Evolutionary conservation across 1,140 invertebrate genomes (phyloP).

Genomic region (Drosophila watanabei): DNA sequence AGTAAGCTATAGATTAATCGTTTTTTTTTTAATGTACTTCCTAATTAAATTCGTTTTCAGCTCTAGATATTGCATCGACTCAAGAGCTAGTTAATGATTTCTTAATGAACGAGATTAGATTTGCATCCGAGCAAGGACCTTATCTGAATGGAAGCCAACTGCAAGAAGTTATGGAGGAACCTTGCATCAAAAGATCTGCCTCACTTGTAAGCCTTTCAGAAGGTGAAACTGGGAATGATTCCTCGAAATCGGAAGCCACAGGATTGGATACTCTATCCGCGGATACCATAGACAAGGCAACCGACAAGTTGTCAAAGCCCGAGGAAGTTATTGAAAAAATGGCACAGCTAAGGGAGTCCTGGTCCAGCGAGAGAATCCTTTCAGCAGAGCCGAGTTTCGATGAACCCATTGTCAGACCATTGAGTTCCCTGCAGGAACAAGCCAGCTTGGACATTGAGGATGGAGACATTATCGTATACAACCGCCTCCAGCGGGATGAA

Average conservation of each 20-base stretch:
- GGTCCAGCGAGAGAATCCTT: conserved; percentile 25
- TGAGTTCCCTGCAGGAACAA: conserved; percentile 61
- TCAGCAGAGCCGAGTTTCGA: conserved; percentile 45
- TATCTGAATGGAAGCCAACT: conserved; percentile 2
- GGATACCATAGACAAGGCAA: conserved; percentile 57
- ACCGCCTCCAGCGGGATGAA: conserved; percentile 59
- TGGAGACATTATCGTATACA: conserved; percentile 64
- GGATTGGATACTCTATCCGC: conserved; percentile 29
- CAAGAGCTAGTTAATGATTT: conserved; percentile 45
- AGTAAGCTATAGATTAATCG: conserved; percentile 24
- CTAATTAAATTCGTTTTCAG: too few relatives aligned
- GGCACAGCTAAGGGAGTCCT: conserved; percentile 54
- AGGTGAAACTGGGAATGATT: conserved; percentile 10
- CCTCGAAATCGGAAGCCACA: conserved; percentile 25
- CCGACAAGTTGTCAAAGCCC: conserved; percentile 55
- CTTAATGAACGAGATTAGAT: conserved; percentile 49
- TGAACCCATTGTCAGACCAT: conserved; percentile 55
- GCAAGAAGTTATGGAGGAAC: conserved; percentile 39
- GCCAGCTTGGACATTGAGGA: conserved; percentile 61
- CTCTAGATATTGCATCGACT: conserved; percentile 13
- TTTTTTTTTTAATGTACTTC: too few relatives aligned
- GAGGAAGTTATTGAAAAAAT: conserved; percentile 71
- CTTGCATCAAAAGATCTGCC: conserved; percentile 54
- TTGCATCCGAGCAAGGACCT: background rate
- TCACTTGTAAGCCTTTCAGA: conserved; percentile 33